These are phyloP conservation scores for Epirrita christyi DNA, from an alignment of 2,888 invertebrate genomes.

Conservation along the genomic window DNA sequence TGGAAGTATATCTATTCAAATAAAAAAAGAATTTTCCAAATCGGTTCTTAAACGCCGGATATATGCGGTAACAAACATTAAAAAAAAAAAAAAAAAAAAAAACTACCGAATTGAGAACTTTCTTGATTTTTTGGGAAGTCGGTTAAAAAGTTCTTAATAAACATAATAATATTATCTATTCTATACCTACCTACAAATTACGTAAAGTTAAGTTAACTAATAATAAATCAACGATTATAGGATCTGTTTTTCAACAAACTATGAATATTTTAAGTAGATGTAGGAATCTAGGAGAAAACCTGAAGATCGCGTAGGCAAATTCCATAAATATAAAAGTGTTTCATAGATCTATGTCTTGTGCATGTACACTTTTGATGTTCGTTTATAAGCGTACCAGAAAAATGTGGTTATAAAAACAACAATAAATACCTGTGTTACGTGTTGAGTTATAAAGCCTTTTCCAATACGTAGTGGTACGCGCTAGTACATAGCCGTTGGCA, in stretches of 20 bases:
- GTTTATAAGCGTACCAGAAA: conserved; percentile 50
- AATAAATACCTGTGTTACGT: conserved; percentile 47
- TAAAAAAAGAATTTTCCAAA: too few species aligned
- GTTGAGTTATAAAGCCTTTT: conserved; percentile 41
- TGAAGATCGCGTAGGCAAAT: conserved; percentile 16
- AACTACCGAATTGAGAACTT: too few species aligned
- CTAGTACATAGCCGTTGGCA: conserved; percentile 14
- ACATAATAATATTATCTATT: too few species aligned
- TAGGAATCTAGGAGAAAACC: conserved; percentile 14
- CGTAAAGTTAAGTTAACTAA: too few species aligned
- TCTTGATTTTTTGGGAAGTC: too few species aligned
- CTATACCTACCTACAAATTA: too few species aligned
- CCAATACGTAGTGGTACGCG: conserved; percentile 24
- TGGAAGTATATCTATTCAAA: too few species aligned
- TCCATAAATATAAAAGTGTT: conserved; percentile 16
- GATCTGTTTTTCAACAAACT: conserved; percentile 26
- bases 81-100: too few species aligned
- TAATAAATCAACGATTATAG: conserved; percentile 15
- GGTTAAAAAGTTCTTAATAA: too few species aligned
- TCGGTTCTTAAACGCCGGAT: too few species aligned
- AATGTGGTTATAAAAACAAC: conserved; percentile 50
- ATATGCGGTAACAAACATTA: too few species aligned
- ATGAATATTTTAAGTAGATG: conserved; percentile 25
- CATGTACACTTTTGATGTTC: conserved; percentile 23
- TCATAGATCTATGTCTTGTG: conserved; percentile 35